phyloP scores from a whole-genome alignment of 2,888 invertebrate genomes.

The Drosophila sordidula region DNA sequence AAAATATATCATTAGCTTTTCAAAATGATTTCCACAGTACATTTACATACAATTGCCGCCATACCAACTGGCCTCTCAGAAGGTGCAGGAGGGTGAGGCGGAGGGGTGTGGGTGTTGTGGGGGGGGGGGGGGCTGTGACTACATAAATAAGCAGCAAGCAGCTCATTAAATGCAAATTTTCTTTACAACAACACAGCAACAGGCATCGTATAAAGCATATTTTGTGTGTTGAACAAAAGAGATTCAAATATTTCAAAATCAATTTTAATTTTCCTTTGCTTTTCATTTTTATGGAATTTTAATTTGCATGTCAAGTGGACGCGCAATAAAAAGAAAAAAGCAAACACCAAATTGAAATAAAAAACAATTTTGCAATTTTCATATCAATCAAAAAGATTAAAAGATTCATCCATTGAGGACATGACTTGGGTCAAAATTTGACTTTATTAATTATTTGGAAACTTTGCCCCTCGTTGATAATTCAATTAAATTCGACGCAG shows the following conservation, averaged over 20 bases:
- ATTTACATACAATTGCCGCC: constrained; percentile 68
- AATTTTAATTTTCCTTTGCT: constrained; percentile 40
- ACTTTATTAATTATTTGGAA: constrained; percentile 5
- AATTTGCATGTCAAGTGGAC: constrained; percentile 57
- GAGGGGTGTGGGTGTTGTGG: not conserved
- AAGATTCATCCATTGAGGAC: constrained; percentile 15
- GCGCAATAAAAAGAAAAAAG: constrained; percentile 15
- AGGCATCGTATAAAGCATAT: constrained; percentile 33
- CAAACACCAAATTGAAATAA: constrained; percentile 8
- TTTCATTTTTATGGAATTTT: constrained; percentile 51
- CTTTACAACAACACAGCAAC: constrained; percentile 22
- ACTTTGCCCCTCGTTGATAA: not conserved
- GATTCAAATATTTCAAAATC: constrained; percentile 49
- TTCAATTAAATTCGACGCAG: constrained; percentile 2
- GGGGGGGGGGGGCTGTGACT: not conserved
- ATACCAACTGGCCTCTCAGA: constrained; percentile 15
- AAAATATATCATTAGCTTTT: constrained; percentile 54
- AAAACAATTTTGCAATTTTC: constrained; percentile 19
- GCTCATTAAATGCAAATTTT: constrained; percentile 78
- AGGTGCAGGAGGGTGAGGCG: not conserved
- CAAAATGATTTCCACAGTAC: constrained; percentile 62
- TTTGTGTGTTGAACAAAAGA: constrained; percentile 55
- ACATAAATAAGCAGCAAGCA: constrained; percentile 39
- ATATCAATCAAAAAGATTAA: constrained; percentile 31
- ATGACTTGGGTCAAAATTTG: constrained; percentile 10